phyloP scores from a whole-genome alignment of 2,113 vertebrate species.

The Pluvianellus socialis region DNA sequence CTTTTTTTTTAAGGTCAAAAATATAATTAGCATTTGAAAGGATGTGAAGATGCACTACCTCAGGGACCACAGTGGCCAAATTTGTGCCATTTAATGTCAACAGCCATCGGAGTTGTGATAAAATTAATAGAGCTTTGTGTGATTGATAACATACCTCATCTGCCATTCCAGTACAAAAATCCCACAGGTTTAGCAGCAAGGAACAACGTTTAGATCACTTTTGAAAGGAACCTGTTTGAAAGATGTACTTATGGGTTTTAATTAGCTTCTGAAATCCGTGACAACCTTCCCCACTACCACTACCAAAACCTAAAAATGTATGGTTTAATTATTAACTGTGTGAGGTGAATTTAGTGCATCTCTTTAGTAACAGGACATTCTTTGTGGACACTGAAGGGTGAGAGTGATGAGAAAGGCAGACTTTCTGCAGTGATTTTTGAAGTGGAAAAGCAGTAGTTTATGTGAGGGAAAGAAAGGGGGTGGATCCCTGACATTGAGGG shows the following conservation, averaged over 20 bases:
- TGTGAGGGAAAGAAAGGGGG: background rate
- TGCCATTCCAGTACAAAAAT: slow-evolving; percentile 13
- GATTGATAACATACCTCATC: slow-evolving; percentile 72
- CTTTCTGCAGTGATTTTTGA: background rate
- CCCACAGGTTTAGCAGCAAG: slow-evolving; percentile 29
- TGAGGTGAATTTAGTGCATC: background rate
- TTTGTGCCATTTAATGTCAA: slow-evolving; percentile 80
- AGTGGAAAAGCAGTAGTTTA: background rate
- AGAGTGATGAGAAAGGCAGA: background rate
- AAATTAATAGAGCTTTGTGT: slow-evolving; percentile 76
- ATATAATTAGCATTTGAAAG: slow-evolving; percentile 83
- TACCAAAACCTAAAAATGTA: slow-evolving; percentile 19
- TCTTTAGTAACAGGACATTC: background rate
- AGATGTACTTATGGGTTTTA: slow-evolving; percentile 33
- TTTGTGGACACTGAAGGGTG: background rate
- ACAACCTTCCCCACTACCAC: background rate
- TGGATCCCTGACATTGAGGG: background rate
- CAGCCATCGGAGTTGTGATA: slow-evolving; percentile 67
- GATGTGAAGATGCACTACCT: slow-evolving; percentile 51
- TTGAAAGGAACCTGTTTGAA: slow-evolving; percentile 30
- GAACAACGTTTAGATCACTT: slow-evolving; percentile 42
- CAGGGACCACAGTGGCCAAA: slow-evolving; percentile 54
- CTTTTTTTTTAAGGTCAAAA: slow-evolving; percentile 79
- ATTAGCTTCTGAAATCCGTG: slow-evolving; percentile 37
- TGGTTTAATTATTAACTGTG: slow-evolving; percentile 23